Base-by-base conservation (phyloP, 2,797 vertebrate species). In the Clarias fuscus region DNA sequence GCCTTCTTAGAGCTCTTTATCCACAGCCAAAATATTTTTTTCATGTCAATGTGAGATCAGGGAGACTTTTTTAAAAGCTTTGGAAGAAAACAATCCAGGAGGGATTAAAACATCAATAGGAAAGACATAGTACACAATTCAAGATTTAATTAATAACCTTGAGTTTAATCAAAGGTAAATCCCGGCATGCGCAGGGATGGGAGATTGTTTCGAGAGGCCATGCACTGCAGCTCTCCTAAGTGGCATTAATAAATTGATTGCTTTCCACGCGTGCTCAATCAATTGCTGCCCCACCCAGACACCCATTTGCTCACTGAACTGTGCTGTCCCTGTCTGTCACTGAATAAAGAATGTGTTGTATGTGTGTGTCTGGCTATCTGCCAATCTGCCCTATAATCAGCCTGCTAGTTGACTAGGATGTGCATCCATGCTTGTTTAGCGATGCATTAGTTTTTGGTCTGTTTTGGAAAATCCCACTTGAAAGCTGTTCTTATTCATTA, bases 191-290 rank as follows among this genome's bases (percentile, higher is more conserved):
- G 3, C 17, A 48, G 37, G 43, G 27, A 68, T 72, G 2, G 3
- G 40, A 82, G n/a, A 37, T 82, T 72, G 58, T 73, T 62, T 64
- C 15, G 13, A 75, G 33, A 5, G 59, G 30, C 24, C 76, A 82
- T 70, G 70, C 81, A 37, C 85, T 86, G 40, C 71, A 80, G 78
- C 75, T 83, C 72, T 90, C 79, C 83, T 87, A 87, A 84, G 70
- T 87, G 83, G 70, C 86, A 84, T 87, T 87, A 87, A 87, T 85
- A 87, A 84, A 87, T 84, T 87, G 82, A 85, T 87, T 84, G 83
- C 77, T 84, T 84, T 87, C 80, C 77, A 67, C 27, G 62, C 48
- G 18, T 75, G 83, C 48, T 37, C 86, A 85, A 82, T 87, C 83
- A 84, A 85, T 87, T 75, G 68, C 70, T 30, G 77, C 86, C 83